A percentile compares a stretch with the other conserved stretches of the same genome.
phyloP scores from a whole-genome alignment of 2,888 invertebrate species.

The Drosophila barbarae region DNA sequence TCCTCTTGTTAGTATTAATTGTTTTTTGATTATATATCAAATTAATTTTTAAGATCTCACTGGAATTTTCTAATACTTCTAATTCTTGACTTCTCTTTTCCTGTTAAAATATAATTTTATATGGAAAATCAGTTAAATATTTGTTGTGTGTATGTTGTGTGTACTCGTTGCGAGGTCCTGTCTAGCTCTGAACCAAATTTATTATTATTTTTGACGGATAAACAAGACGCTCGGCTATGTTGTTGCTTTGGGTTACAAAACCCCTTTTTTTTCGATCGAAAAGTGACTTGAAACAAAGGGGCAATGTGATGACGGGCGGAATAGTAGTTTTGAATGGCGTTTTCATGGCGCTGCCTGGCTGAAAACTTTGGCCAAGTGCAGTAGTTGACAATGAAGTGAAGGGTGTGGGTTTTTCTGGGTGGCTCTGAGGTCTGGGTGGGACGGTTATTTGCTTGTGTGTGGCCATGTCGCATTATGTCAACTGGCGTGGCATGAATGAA shows the following conservation, averaged over 20 bases:
- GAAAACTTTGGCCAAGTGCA: conserved; percentile 27
- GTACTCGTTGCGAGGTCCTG: conserved; percentile 1
- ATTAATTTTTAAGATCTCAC: too few relatives aligned
- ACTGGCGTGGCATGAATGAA: conserved; percentile 68
- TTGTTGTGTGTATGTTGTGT: neutral
- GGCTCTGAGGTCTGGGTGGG: neutral
- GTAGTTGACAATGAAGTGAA: conserved; percentile 21
- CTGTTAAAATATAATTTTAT: neutral
- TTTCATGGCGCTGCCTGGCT: conserved; percentile 28
- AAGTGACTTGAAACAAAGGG: conserved; percentile 20
- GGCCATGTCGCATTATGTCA: conserved; percentile 68
- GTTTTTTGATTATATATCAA: neutral
- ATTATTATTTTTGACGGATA: conserved; percentile 10
- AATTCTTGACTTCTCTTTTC: too few relatives aligned
- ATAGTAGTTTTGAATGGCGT: conserved; percentile 21
- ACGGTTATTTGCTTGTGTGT: conserved; percentile 26
- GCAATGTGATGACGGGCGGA: conserved; percentile 9
- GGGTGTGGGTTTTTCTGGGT: neutral
- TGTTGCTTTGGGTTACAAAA: conserved; percentile 27
- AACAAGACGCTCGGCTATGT: conserved; percentile 18
- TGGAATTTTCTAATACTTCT: neutral
- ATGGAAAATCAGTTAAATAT: neutral
- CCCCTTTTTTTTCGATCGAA: conserved; percentile 11
- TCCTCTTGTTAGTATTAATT: neutral
- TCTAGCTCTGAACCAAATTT: conserved; percentile 10